These are phyloP conservation scores for honey bee (Apis mellifera) DNA, from an alignment of 1,140 invertebrate genomes.

Conservation along the genomic window DNA sequence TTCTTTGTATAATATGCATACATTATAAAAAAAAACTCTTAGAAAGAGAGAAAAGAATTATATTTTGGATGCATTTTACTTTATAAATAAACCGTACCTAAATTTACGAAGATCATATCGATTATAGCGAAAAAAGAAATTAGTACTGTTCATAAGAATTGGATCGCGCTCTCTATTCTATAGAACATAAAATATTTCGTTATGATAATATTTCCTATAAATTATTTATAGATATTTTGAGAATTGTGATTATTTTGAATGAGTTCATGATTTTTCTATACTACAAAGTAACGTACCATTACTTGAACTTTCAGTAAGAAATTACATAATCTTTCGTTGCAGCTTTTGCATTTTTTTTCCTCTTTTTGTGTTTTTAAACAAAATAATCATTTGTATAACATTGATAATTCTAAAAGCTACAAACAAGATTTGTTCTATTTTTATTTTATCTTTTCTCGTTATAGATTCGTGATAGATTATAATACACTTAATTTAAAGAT, in stretches of 20 bases:
- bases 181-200: conserved; percentile 65
- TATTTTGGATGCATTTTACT: conserved; percentile 65
- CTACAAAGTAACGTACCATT: conserved; percentile 53
- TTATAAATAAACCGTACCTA: conserved; percentile 73
- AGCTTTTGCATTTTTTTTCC: conserved; percentile 30
- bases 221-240: conserved; percentile 76
- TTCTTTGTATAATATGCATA: no score
- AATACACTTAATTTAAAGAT: no score
- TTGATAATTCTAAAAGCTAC: conserved; percentile 63
- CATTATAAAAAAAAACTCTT: no score
- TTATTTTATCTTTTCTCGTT: conserved; percentile 27
- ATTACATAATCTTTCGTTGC: conserved; percentile 52
- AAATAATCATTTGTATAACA: conserved; percentile 55
- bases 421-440: conserved; percentile 50
- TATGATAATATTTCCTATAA: conserved; percentile 77
- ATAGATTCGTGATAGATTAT: not conserved
- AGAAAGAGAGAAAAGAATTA: no score
- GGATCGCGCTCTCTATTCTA: conserved; percentile 71
- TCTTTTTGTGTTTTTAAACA: conserved; percentile 23
- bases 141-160: conserved; percentile 67
- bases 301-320: conserved; percentile 60
- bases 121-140: conserved; percentile 49
- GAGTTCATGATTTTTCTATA: not conserved
- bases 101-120: conserved; percentile 48
- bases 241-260: conserved; percentile 15